Conservation (phyloP, 2,113 vertebrate genomes). For the Charina bottae region DNA sequence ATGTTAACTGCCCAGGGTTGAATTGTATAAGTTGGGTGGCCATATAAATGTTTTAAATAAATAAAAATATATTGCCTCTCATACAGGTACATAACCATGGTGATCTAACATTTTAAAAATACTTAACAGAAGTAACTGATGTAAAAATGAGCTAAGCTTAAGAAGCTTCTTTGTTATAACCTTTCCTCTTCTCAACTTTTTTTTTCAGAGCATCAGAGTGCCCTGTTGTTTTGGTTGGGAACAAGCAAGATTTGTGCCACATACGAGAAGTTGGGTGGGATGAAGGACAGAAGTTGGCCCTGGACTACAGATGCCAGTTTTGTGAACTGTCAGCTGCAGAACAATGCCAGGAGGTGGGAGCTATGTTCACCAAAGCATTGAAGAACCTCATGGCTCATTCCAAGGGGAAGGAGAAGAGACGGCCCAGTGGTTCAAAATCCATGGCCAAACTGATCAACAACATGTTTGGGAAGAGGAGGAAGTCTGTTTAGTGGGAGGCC, state of each 20-base stretch:
- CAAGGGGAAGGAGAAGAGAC: constrained; percentile 82
- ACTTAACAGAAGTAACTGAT: neutral
- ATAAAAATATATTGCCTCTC: neutral
- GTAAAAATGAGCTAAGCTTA: neutral
- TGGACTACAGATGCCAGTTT: constrained; percentile 82
- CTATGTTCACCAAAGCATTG: constrained; percentile 82
- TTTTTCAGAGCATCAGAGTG: constrained; percentile 75
- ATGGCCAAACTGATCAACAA: constrained; percentile 90
- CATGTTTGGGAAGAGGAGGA: constrained; percentile 87
- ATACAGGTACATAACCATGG: neutral
- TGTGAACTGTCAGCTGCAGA: constrained; percentile 89
- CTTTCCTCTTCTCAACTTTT: constrained; percentile 18
- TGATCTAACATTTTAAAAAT: neutral
- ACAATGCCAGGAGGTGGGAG: constrained; percentile 82
- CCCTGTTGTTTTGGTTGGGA: constrained; percentile 83
- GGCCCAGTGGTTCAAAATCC: constrained; percentile 85
- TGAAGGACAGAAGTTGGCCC: constrained; percentile 82
- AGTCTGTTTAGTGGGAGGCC: constrained; percentile 78
- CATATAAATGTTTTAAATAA: neutral
- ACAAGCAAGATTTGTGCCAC: constrained; percentile 90
- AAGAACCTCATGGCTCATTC: constrained; percentile 69
- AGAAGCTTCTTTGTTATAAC: neutral
- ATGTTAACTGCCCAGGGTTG: neutral
- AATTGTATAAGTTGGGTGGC: neutral
- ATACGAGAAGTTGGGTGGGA: constrained; percentile 82